Evolutionary conservation across 2,888 invertebrate species (phyloP).

Genomic region (Cryptocheilus praepositus): DNA sequence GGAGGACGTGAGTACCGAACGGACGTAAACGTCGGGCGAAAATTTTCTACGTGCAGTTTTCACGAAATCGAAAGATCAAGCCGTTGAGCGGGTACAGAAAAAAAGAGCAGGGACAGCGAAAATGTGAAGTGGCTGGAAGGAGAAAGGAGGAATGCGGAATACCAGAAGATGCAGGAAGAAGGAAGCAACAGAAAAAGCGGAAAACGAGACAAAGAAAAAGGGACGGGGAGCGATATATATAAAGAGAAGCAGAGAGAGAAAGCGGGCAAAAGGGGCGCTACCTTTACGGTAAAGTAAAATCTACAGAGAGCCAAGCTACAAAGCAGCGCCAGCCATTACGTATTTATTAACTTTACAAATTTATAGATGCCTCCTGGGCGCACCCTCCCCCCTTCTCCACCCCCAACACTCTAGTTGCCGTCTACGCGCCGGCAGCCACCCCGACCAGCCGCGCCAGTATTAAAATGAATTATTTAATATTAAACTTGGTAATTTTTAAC

Average conservation of each 20-base stretch:
- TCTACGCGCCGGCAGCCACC: slow-evolving; percentile 51
- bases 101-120: background rate
- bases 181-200: slow-evolving; percentile 5
- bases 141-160: background rate
- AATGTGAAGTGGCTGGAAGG: slow-evolving; percentile 2
- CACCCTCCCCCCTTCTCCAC: slow-evolving; percentile 58
- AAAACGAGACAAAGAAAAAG: too few relatives aligned
- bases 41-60: slow-evolving; percentile 53
- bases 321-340: slow-evolving; percentile 74
- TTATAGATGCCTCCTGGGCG: slow-evolving; percentile 73
- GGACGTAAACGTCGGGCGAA: slow-evolving; percentile 29
- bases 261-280: slow-evolving; percentile 43
- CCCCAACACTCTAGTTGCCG: slow-evolving; percentile 39
- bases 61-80: slow-evolving; percentile 45
- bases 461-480: slow-evolving; percentile 80
- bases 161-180: slow-evolving; percentile 1
- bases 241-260: slow-evolving; percentile 14
- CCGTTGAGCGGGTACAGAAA: slow-evolving; percentile 16
- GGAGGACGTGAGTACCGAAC: background rate
- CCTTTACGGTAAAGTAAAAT: slow-evolving; percentile 61
- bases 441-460: slow-evolving; percentile 74
- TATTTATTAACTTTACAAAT: slow-evolving; percentile 75
- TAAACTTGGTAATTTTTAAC: slow-evolving; percentile 78
- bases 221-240: slow-evolving; percentile 14
- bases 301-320: slow-evolving; percentile 67